phyloP scores from a whole-genome alignment of 2,113 vertebrate genomes.

The Rattus norvegicus region GRCr8 NC_086033.1:65616501-65617000 shows the following conservation, averaged over 20 bases:
- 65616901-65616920: background rate
- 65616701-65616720: no score
- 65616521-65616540: background rate
- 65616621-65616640: background rate
- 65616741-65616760: no score
- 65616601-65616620: background rate
- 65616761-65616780: no score
- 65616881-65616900: background rate
- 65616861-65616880: background rate
- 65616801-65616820: background rate
- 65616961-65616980: background rate
- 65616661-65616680: no score
- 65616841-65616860: background rate
- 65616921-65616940: background rate
- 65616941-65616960: background rate
- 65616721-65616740: no score
- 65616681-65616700: no score
- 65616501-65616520: no score
- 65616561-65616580: background rate
- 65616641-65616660: background rate
- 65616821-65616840: background rate
- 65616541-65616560: background rate
- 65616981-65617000: background rate
- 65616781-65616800: background rate
- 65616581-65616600: background rate